Base-by-base conservation (phyloP, 2,888 invertebrate genomes). In the Glyphotaelius pellucidus region DNA sequence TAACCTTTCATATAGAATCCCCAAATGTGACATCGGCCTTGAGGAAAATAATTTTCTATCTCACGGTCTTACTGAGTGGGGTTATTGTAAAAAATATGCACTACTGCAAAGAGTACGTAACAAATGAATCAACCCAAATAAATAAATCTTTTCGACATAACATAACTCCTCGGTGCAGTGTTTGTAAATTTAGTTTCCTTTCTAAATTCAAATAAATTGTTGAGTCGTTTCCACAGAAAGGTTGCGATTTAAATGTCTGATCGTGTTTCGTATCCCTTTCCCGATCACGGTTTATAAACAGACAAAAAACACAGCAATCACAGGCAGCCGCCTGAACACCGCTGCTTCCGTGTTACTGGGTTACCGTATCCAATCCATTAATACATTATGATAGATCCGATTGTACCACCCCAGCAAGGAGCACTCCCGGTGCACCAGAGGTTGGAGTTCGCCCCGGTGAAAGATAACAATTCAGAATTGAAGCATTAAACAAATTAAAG, bases 141-240 rank as follows among this genome's bases (percentile, higher is more conserved):
- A 67, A 67, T 9, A 67, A 67, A 67, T 67, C n/a, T 0, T 9
- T 67, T 67, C 9, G 1, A n/a, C 7, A 25, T n/a, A 67, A 25
- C 25, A 67, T 67, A 25, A 67, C 67, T 25, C 67, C 35, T 83
- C n/a, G 35, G 25, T n/a, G 2, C 83, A 19, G 35, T 35, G 25
- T 25, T 32, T 35, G 25, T 32, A 25, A 32, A 67, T 35, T 83
- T 19, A 35, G n/a, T 83, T 83, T 38, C 25, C 19, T 15, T 25
- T 25, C 83, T 25, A 83, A 35, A 83, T 83, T 83, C 25, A 14
- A 83, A 83, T 83, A 19, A 83, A 83, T 83, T 35, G 35, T 83
- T 7, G 19, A 11, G n/a, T 25, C 9, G 35, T 83, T 83, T 83
- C 35, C 83, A 38, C 15, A 35, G 7, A 83, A 83, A 35, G 35